These are phyloP conservation scores for Dexiosoma caninum DNA, from an alignment of 2,888 invertebrate species.

Conservation along the genomic window DNA sequence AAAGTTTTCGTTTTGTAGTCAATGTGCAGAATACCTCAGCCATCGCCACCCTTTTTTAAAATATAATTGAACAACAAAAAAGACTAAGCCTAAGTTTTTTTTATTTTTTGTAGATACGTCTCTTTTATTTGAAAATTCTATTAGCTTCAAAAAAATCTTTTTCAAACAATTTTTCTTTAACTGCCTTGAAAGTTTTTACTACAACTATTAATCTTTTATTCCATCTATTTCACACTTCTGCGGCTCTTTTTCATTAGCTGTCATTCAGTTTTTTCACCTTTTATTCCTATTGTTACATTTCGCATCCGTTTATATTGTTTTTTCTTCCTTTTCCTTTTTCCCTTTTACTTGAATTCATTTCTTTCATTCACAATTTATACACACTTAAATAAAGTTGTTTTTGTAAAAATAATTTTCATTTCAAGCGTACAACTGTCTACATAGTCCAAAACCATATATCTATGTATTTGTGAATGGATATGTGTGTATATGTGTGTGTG, in stretches of 20 bases:
- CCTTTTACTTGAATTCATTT: background rate
- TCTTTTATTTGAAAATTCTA: no score
- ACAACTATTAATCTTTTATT: background rate
- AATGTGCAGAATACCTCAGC: no score
- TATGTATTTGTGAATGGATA: background rate
- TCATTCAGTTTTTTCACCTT: conserved; percentile 4
- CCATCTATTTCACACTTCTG: conserved; percentile 5
- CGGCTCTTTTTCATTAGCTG: conserved; percentile 24
- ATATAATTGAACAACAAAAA: no score
- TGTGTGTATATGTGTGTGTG: background rate
- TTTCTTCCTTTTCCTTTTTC: background rate
- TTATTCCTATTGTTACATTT: conserved; percentile 6
- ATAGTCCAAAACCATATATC: background rate
- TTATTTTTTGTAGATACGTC: no score
- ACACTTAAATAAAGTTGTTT: conserved; percentile 47
- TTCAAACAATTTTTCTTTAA: no score
- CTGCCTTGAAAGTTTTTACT: background rate
- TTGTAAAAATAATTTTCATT: conserved; percentile 1
- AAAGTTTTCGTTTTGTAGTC: no score
- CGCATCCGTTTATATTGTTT: conserved; percentile 1
- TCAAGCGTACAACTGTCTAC: background rate
- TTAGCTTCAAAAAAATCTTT: no score
- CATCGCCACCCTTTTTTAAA: no score
- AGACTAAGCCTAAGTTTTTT: no score
- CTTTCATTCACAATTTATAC: conserved; percentile 5